Evolutionary conservation across 92 coral and sea anemone genomes (phyloP).

Genomic region (Zoanthus gigantus): DNA sequence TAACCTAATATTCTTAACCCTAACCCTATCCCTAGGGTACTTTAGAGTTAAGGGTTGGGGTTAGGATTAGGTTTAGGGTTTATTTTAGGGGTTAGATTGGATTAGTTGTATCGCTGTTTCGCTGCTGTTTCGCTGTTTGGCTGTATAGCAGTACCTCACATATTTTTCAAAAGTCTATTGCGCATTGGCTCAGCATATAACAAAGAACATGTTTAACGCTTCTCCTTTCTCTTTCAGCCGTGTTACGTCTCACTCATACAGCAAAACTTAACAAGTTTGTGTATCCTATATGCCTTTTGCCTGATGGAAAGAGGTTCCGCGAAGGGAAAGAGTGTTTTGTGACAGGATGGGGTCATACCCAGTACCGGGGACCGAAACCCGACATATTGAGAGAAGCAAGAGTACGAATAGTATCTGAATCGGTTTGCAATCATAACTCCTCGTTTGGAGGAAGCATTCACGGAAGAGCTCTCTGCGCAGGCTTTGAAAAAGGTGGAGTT

Average conservation of each 20-base stretch:
- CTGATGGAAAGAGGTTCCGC: conserved; percentile 62
- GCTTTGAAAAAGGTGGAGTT: conserved; percentile 90
- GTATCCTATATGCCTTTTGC: conserved; percentile 84
- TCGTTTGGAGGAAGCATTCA: conserved; percentile 75
- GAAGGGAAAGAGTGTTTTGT: conserved; percentile 84
- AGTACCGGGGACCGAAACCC: conserved; percentile 80
- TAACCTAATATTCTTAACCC: too few relatives aligned
- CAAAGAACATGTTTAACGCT: not conserved
- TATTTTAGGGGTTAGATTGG: too few relatives aligned
- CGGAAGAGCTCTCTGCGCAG: conserved; percentile 83
- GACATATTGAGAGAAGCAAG: conserved; percentile 76
- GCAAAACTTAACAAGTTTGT: conserved; percentile 78
- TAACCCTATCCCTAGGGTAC: too few relatives aligned
- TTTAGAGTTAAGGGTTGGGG: too few relatives aligned
- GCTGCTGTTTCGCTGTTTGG: too few relatives aligned
- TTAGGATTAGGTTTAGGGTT: too few relatives aligned
- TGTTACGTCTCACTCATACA: conserved; percentile 68
- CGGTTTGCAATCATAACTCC: conserved; percentile 69
- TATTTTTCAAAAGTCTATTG: not conserved
- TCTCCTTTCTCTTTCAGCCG: conserved; percentile 53
- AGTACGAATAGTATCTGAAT: conserved; percentile 75
- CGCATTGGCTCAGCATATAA: not conserved
- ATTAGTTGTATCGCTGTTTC: too few relatives aligned
- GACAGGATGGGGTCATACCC: conserved; percentile 90
- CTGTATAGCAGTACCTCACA: too few relatives aligned